Conservation (phyloP, 2,888 invertebrate species). For the Charanyca ferruginea region DNA sequence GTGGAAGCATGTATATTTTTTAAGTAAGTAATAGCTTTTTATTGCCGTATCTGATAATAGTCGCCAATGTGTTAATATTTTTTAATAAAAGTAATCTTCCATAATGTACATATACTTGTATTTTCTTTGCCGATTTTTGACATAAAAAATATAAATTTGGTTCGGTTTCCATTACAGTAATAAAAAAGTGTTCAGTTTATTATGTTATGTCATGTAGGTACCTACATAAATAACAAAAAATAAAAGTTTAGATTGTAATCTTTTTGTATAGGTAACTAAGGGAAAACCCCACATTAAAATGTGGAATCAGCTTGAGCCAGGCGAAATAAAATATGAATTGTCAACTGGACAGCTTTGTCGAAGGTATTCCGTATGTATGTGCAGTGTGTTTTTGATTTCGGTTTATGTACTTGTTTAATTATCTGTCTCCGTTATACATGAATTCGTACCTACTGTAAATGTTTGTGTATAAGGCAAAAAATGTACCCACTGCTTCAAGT, state of each 20-base stretch:
- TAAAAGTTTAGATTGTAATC: neutral
- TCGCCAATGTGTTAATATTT: slow-evolving; percentile 10
- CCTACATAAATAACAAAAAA: neutral
- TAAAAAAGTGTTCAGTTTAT: neutral
- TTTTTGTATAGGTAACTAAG: slow-evolving; percentile 8
- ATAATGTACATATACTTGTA: slow-evolving; percentile 12
- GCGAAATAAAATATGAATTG: slow-evolving; percentile 4
- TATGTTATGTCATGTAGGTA: neutral
- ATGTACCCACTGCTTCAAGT: slow-evolving; percentile 6
- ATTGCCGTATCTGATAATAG: neutral
- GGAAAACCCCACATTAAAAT: neutral
- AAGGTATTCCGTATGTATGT: slow-evolving; percentile 9
- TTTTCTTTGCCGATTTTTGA: slow-evolving; percentile 28
- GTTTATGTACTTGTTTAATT: neutral
- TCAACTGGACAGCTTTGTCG: neutral
- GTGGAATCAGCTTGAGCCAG: slow-evolving; percentile 3
- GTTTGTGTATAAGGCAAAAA: neutral
- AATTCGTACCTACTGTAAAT: neutral
- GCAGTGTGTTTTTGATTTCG: neutral
- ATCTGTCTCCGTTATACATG: neutral
- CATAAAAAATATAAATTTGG: slow-evolving; percentile 3
- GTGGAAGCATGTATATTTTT: slow-evolving; percentile 21
- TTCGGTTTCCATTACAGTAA: slow-evolving; percentile 3
- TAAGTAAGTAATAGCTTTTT: slow-evolving; percentile 2
- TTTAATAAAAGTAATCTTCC: slow-evolving; percentile 41